Evolutionary conservation across 1,140 invertebrate species (phyloP).

Genomic region (Atta cephalotes): DNA sequence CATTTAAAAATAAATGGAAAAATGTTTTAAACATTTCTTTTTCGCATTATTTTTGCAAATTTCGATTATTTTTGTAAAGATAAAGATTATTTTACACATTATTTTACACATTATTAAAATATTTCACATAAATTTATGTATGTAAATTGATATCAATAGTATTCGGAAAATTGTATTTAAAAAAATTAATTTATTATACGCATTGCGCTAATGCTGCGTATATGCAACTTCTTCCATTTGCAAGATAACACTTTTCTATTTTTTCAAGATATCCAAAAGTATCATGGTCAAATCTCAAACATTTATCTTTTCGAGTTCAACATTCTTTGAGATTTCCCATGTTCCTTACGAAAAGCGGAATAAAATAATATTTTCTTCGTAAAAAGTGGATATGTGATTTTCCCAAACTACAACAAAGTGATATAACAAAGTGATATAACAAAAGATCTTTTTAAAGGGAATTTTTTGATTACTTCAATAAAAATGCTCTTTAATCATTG

Average conservation of each 20-base stretch:
- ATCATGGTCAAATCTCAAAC: neutral
- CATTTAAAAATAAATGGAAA: neutral
- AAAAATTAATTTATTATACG: neutral
- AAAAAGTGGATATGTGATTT: neutral
- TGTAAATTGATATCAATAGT: neutral
- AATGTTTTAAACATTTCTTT: neutral
- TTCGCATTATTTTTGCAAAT: neutral
- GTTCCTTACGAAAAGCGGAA: neutral
- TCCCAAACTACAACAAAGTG: neutral
- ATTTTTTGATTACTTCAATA: neutral
- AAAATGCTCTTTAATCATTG: neutral
- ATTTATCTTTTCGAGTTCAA: constrained; percentile 2
- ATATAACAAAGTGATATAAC: neutral
- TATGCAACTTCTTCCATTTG: neutral
- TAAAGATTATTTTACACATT: neutral
- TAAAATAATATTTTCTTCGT: neutral
- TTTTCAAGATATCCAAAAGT: neutral
- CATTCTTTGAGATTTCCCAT: constrained; percentile 1
- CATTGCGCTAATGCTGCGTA: neutral
- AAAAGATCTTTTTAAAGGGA: neutral
- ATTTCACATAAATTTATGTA: neutral
- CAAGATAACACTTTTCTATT: constrained; percentile 14
- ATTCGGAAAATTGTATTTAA: neutral
- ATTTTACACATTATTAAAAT: neutral
- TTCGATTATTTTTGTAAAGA: neutral